Conservation (phyloP, 2,113 vertebrate genomes). For the Centropristis striata region DNA sequence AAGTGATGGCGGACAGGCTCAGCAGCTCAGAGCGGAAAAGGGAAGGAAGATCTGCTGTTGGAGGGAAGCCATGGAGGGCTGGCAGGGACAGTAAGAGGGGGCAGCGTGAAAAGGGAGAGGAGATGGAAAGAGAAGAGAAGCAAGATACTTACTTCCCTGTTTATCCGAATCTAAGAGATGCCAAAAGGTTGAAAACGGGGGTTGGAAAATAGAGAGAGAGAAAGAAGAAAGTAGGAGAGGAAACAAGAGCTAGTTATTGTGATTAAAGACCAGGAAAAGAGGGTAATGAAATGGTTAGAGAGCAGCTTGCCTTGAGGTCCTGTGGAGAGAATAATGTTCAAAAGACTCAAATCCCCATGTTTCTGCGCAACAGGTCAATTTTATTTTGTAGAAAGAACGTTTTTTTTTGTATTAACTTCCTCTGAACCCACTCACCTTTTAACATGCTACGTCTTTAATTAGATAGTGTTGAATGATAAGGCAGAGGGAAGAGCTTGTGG, state of each 20-base stretch:
- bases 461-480: neutral
- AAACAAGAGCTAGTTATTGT: constrained; percentile 81
- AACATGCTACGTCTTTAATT: neutral
- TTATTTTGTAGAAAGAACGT: neutral
- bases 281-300: constrained; percentile 61
- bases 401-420: neutral
- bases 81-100: constrained; percentile 27
- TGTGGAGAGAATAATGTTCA: constrained; percentile 61
- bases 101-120: constrained; percentile 34
- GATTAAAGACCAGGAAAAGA: constrained; percentile 56
- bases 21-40: constrained; percentile 49
- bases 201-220: constrained; percentile 60
- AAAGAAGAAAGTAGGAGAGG: constrained; percentile 63
- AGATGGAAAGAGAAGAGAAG: constrained; percentile 69
- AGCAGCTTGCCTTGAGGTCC: constrained; percentile 41
- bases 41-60: constrained; percentile 30
- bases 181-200: constrained; percentile 68
- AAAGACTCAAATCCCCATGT: constrained; percentile 29
- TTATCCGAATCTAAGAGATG: constrained; percentile 89
- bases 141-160: constrained; percentile 90
- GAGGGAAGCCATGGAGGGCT: constrained; percentile 35
- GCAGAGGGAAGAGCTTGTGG: neutral
- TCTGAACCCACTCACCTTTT: neutral
- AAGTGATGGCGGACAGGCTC: constrained; percentile 44
- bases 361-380: neutral